Percentiles rank a stretch among this genome's conserved stretches.
Conservation (phyloP, 2,797 vertebrate species). For the Oryzias dopingdopingensis region DNA sequence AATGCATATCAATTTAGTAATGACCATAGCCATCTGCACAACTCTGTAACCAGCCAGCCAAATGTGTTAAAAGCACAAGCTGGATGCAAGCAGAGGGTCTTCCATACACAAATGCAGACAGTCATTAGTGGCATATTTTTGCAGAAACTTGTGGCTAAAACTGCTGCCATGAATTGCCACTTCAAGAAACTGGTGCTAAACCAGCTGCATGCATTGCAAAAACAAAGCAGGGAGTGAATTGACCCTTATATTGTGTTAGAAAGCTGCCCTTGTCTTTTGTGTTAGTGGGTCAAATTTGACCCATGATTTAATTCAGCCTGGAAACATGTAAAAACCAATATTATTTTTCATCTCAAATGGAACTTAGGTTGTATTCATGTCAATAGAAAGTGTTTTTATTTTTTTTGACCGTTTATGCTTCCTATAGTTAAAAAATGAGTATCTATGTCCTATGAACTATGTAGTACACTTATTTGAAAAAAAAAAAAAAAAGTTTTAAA, state of each 20-base stretch:
- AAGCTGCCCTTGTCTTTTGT: too few relatives aligned
- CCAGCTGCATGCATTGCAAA: slow-evolving; percentile 17
- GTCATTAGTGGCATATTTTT: slow-evolving; percentile 59
- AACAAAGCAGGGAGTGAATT: slow-evolving; percentile 40
- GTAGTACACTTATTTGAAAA: too few relatives aligned
- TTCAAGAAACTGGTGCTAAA: slow-evolving; percentile 49
- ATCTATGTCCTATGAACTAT: too few relatives aligned
- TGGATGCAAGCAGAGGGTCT: slow-evolving; percentile 33
- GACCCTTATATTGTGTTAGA: background rate
- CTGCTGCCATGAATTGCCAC: slow-evolving; percentile 65
- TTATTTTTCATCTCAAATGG: too few relatives aligned
- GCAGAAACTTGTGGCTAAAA: slow-evolving; percentile 36
- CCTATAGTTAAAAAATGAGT: too few relatives aligned
- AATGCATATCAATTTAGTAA: slow-evolving; percentile 67
- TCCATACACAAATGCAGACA: slow-evolving; percentile 27
- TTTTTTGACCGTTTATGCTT: too few relatives aligned
- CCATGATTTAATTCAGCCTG: too few relatives aligned
- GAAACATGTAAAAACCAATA: too few relatives aligned
- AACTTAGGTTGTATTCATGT: too few relatives aligned
- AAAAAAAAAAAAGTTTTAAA: too few relatives aligned
- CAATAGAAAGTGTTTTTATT: too few relatives aligned
- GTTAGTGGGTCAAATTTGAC: too few relatives aligned
- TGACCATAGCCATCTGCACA: slow-evolving; percentile 69
- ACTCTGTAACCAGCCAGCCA: slow-evolving; percentile 51
- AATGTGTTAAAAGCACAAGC: slow-evolving; percentile 15